Evolutionary conservation across 2,888 invertebrate species (phyloP).

Genomic region (Ptilodon capucinus): DNA sequence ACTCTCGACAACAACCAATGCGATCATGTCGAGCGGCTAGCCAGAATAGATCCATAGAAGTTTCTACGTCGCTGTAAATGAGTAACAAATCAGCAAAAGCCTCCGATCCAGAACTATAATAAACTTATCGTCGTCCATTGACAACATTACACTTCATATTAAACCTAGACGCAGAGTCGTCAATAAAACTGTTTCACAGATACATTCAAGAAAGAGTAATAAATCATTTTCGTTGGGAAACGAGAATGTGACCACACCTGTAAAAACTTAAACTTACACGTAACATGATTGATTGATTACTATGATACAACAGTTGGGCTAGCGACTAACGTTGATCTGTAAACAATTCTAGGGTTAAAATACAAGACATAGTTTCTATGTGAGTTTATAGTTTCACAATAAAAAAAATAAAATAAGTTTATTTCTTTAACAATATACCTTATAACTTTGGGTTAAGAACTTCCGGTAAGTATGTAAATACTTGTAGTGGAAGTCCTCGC

Average conservation of each 20-base stretch:
- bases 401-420: too few species aligned
- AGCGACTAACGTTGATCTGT: too few species aligned
- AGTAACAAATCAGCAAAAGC: conserved; percentile 10
- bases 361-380: too few species aligned
- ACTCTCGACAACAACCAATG: conserved; percentile 21
- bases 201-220: conserved; percentile 22
- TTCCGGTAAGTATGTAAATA: too few species aligned
- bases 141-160: conserved; percentile 19
- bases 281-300: too few species aligned
- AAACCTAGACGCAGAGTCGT: conserved; percentile 11
- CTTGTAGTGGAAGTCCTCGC: too few species aligned
- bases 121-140: conserved; percentile 22
- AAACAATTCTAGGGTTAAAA: too few species aligned
- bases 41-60: conserved; percentile 16
- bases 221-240: conserved; percentile 28
- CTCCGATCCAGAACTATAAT: conserved; percentile 20
- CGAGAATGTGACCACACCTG: conserved; percentile 11
- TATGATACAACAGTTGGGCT: too few species aligned
- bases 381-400: too few species aligned
- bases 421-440: too few species aligned
- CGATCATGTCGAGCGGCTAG: conserved; percentile 31
- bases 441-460: too few species aligned
- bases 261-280: conserved; percentile 7
- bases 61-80: conserved; percentile 9
- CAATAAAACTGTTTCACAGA: conserved; percentile 10